Base-by-base conservation (phyloP, 2,888 invertebrate genomes). In the Leptinotarsa haldemani region DNA sequence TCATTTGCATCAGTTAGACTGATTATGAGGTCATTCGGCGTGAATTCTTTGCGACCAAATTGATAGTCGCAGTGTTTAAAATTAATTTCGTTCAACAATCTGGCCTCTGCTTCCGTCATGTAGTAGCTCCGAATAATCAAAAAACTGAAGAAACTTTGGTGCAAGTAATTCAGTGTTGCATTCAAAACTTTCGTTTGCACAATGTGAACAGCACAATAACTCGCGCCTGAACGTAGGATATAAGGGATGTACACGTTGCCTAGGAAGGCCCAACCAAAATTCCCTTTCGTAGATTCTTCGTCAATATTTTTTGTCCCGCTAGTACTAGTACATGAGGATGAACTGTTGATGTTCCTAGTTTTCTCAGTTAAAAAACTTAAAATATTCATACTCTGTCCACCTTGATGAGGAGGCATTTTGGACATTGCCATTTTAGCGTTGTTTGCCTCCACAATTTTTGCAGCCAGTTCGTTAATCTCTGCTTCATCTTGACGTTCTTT, bases 201-300 rank as follows among this genome's bases (percentile, higher is more conserved):
- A 92, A 98, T 97, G 71, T 97, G 91, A 68, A 98, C 97, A n/a
- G 97, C 95, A 85, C 96, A 95, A 86, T 95, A 97, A 86, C 94
- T 94, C 85, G 95, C 95, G 20, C 92, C 91, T 69, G 93, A 91
- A 22, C 98, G 91, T 84, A 94, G 93, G 79, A 98, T 95, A 86
- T 94, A 97, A 1, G 98, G 98, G 84, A 98, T 94, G 87, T 93
- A 93, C 81, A 92, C 92, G 83, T 94, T 94, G 76, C 95, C 96
- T 66, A 97, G 92, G 81, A 93, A 93, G 74, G 94, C 93, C 97
- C 97, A 98, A 69, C 97, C 97, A 87, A 97, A 98, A 83, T 94
- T 92, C 53, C 94, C 94, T 82, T 93, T 91, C 85, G 93, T 91
- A 74, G 94, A 94, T 78, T 94, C 93, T 82, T 94, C 94, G 84